Evolutionary conservation across 2,113 vertebrate species (phyloP).

Genomic region (Bucco capensis): DNA sequence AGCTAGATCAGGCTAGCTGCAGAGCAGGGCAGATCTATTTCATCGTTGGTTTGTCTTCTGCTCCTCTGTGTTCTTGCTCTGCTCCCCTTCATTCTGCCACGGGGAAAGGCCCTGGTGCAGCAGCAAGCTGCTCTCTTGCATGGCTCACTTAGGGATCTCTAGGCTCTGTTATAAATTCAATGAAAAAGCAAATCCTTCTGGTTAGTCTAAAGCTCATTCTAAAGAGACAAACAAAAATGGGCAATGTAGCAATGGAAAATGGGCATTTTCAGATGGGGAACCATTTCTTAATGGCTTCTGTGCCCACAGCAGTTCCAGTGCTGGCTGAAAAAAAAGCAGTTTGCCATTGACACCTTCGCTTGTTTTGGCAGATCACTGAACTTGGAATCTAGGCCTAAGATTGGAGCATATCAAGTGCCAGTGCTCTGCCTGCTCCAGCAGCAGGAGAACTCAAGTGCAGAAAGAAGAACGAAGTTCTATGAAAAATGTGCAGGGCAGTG

Average conservation of each 20-base stretch:
- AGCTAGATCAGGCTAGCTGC: not conserved
- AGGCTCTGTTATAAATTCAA: accelerated
- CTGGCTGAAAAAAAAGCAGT: not conserved
- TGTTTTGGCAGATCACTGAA: not conserved
- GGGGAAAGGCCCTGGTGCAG: not conserved
- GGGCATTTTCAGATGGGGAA: not conserved
- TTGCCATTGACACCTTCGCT: not conserved
- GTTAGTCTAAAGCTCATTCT: not conserved
- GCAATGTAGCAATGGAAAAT: not conserved
- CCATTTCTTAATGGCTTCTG: not conserved
- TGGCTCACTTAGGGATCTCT: accelerated
- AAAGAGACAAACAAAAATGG: not conserved
- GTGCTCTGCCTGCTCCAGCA: not conserved
- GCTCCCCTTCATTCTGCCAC: not conserved
- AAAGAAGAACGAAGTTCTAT: not conserved
- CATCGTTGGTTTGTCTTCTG: not conserved
- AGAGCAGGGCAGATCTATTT: not conserved
- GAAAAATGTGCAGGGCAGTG: not conserved
- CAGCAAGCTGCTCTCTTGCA: not conserved
- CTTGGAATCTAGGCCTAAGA: not conserved
- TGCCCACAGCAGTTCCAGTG: not conserved
- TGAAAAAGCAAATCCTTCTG: not conserved
- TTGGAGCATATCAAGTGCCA: not conserved
- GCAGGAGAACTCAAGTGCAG: not conserved
- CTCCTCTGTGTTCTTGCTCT: not conserved